A percentile compares a stretch with the other conserved stretches of the same genome.
Evolutionary conservation across 1,140 invertebrate species (phyloP).

Genomic region (Drosophila ambigua): DNA sequence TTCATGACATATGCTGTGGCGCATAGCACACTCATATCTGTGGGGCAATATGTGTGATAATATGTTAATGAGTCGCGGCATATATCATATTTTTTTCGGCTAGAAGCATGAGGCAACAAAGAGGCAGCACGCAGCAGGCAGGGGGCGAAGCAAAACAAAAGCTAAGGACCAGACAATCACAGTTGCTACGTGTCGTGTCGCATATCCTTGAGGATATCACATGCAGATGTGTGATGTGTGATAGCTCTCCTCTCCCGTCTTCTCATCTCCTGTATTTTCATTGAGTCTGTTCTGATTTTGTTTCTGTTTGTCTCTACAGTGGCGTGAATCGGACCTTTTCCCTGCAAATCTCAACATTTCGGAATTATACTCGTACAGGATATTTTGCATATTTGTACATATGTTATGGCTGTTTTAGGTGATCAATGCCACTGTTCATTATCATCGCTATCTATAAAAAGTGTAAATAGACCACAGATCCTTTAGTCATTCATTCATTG

Average conservation of each 20-base stretch:
- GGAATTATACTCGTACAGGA: too few species aligned
- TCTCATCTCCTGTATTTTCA: constrained; percentile 11
- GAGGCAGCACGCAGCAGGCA: constrained; percentile 36
- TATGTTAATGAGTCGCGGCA: constrained; percentile 83
- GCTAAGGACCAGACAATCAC: constrained; percentile 54
- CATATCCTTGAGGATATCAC: constrained; percentile 83
- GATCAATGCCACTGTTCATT: too few species aligned
- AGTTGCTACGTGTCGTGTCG: constrained; percentile 79
- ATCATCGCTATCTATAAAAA: neutral
- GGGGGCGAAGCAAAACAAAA: constrained; percentile 30
- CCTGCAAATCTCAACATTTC: too few species aligned
- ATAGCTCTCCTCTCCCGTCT: constrained; percentile 56
- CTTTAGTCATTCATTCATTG: neutral
- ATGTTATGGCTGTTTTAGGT: too few species aligned
- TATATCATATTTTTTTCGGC: constrained; percentile 74
- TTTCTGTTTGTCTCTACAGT: constrained; percentile 58
- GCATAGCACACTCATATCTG: constrained; percentile 30
- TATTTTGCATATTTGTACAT: too few species aligned
- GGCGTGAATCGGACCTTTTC: constrained; percentile 1
- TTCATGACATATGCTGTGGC: constrained; percentile 77
- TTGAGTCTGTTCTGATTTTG: constrained; percentile 29
- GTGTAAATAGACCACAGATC: too few species aligned
- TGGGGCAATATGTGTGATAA: constrained; percentile 68
- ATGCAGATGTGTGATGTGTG: constrained; percentile 82
- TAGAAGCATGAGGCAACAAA: constrained; percentile 17